Evolutionary conservation across 2,113 vertebrate genomes (phyloP).

Genomic region (Chrysochloris asiatica): DNA sequence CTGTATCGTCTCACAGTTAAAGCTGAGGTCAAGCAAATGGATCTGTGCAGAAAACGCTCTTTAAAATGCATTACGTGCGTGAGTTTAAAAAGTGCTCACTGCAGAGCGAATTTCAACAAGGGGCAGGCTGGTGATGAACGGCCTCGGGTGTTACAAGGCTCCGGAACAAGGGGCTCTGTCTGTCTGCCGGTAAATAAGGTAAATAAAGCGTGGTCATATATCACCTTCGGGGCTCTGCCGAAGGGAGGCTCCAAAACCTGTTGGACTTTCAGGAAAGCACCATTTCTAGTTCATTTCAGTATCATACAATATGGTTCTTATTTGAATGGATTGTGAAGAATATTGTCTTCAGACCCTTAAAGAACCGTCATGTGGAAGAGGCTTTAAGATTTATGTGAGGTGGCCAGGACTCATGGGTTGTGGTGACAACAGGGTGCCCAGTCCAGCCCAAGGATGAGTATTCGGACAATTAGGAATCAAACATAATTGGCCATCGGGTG

Average conservation of each 20-base stretch:
- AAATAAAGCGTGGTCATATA: not conserved
- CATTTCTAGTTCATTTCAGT: not conserved
- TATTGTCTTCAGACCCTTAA: constrained; percentile 9
- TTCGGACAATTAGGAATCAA: not conserved
- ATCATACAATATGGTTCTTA: not conserved
- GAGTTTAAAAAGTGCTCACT: constrained; percentile 59
- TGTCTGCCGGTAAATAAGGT: not conserved
- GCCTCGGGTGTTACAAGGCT: not conserved
- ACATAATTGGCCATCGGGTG: not conserved
- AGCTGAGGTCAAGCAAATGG: constrained; percentile 10
- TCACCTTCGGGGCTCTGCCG: not conserved
- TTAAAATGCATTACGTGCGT: constrained; percentile 65
- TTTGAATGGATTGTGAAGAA: not conserved
- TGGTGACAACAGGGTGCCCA: not conserved
- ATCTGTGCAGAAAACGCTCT: constrained; percentile 59
- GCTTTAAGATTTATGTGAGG: not conserved
- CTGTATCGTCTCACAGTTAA: not conserved
- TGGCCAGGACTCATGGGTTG: not conserved
- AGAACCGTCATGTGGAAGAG: not conserved
- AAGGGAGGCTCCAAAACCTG: constrained; percentile 1
- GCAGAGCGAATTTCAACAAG: constrained; percentile 69
- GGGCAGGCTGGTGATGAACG: constrained; percentile 49
- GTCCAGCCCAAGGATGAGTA: not conserved
- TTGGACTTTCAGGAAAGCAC: not conserved
- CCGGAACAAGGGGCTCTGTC: constrained; percentile 27